phyloP scores from a whole-genome alignment of 2,888 invertebrate species.

The Conus canariensis region DNA sequence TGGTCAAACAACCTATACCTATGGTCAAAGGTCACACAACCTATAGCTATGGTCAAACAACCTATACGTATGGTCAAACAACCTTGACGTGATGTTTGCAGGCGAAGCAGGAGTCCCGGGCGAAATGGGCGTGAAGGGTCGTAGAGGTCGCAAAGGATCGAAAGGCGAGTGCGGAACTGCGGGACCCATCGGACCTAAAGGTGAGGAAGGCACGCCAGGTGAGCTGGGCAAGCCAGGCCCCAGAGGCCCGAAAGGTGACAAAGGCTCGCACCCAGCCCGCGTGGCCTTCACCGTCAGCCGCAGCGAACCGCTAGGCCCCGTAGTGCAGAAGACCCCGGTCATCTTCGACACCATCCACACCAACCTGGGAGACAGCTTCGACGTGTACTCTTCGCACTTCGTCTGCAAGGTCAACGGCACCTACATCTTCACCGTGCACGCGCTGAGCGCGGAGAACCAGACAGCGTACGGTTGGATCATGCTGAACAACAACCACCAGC shows the following conservation, averaged over 20 bases:
- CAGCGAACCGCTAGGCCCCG: slow-evolving; percentile 75
- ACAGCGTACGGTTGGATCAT: slow-evolving; percentile 77
- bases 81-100: neutral
- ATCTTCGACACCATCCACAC: slow-evolving; percentile 74
- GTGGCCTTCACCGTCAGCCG: slow-evolving; percentile 76
- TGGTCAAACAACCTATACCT: too few species aligned
- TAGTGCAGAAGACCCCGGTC: slow-evolving; percentile 73
- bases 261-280: slow-evolving; percentile 60
- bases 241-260: slow-evolving; percentile 65
- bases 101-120: slow-evolving; percentile 55
- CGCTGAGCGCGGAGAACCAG: slow-evolving; percentile 72
- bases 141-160: slow-evolving; percentile 68
- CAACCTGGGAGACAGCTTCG: slow-evolving; percentile 74
- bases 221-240: slow-evolving; percentile 68
- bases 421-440: slow-evolving; percentile 75
- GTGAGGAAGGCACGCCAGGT: slow-evolving; percentile 65
- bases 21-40: too few species aligned
- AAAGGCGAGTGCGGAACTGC: slow-evolving; percentile 65
- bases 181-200: slow-evolving; percentile 64
- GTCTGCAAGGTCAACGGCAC: slow-evolving; percentile 74
- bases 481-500: slow-evolving; percentile 74
- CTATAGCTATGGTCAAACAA: too few species aligned
- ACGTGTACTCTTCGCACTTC: slow-evolving; percentile 74
- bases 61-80: too few species aligned
- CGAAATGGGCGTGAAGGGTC: slow-evolving; percentile 55